These are phyloP conservation scores for Scelioninae gen. 2 DNA, from an alignment of 2,888 invertebrate species.

Conservation along the genomic window DNA sequence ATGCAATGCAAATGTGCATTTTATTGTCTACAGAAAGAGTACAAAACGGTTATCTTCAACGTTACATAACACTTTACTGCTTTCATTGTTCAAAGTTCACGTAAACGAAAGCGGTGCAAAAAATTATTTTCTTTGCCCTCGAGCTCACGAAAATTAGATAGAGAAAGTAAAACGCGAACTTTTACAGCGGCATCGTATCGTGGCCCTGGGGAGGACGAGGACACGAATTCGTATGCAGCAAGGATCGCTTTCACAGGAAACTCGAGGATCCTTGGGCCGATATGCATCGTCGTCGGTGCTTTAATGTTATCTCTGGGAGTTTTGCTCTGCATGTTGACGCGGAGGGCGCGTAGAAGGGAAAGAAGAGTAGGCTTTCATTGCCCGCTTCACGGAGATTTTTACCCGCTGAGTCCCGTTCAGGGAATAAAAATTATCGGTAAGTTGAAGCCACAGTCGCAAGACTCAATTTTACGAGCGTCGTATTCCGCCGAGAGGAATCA, in stretches of 20 bases:
- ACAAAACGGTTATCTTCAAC: conserved; percentile 25
- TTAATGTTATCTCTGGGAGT: conserved; percentile 83
- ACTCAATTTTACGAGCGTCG: not conserved
- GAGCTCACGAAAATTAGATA: conserved; percentile 1
- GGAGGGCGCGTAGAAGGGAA: conserved; percentile 81
- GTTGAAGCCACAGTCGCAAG: conserved; percentile 29
- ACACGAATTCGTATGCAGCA: conserved; percentile 83
- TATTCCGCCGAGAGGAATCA: too few relatives aligned
- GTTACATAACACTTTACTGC: conserved; percentile 23
- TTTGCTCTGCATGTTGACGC: conserved; percentile 81
- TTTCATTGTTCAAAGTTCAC: conserved; percentile 12
- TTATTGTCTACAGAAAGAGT: conserved; percentile 22
- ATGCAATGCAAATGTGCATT: conserved; percentile 33
- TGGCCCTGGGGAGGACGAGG: conserved; percentile 84
- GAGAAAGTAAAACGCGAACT: conserved; percentile 4
- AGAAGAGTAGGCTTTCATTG: conserved; percentile 86
- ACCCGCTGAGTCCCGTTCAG: conserved; percentile 82
- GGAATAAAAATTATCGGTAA: conserved; percentile 72
- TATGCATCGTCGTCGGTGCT: conserved; percentile 85
- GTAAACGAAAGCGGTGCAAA: not conserved
- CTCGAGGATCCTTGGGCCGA: conserved; percentile 83
- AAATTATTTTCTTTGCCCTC: conserved; percentile 1
- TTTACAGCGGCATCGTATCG: conserved; percentile 82
- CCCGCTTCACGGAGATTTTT: conserved; percentile 87
- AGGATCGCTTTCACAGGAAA: conserved; percentile 85